These are phyloP conservation scores for Acronicta psi DNA, from an alignment of 2,888 invertebrate genomes.

Conservation along the genomic window DNA sequence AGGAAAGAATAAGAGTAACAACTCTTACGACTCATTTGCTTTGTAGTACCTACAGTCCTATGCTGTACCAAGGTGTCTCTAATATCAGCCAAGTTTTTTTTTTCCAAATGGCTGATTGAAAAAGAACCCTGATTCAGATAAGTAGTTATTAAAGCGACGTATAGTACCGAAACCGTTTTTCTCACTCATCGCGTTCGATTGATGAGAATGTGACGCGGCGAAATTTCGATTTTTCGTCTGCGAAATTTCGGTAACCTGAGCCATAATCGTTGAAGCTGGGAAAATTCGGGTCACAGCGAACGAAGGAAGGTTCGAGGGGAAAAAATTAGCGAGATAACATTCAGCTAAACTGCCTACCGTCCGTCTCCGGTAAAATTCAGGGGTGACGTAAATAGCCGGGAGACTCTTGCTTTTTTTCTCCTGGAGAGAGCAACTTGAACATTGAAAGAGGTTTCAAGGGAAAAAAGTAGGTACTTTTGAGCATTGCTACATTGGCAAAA, in stretches of 20 bases:
- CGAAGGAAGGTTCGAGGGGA: constrained; percentile 61
- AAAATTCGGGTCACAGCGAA: constrained; percentile 62
- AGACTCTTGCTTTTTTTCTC: constrained; percentile 66
- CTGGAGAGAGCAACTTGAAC: constrained; percentile 47
- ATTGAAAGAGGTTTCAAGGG: constrained; percentile 47
- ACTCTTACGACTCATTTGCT: no score
- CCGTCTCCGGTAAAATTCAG: constrained; percentile 72
- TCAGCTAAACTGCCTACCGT: constrained; percentile 77
- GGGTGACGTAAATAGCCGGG: constrained; percentile 71
- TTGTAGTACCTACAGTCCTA: background rate
- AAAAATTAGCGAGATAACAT: constrained; percentile 83
- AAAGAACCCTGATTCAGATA: background rate
- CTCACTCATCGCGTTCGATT: constrained; percentile 50
- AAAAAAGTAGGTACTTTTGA: constrained; percentile 38
- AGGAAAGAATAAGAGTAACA: no score
- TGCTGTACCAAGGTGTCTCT: background rate
- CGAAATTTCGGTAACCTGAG: constrained; percentile 60
- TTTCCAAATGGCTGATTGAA: background rate
- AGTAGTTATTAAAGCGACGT: constrained; percentile 1
- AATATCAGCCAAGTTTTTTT: background rate
- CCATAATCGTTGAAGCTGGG: constrained; percentile 65
- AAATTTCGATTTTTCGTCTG: constrained; percentile 61
- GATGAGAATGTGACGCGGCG: constrained; percentile 60
- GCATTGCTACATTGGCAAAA: constrained; percentile 3
- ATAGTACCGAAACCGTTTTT: constrained; percentile 41